These are phyloP conservation scores for Xanthia icteritia DNA, from an alignment of 2,888 invertebrate species.

Conservation along the genomic window DNA sequence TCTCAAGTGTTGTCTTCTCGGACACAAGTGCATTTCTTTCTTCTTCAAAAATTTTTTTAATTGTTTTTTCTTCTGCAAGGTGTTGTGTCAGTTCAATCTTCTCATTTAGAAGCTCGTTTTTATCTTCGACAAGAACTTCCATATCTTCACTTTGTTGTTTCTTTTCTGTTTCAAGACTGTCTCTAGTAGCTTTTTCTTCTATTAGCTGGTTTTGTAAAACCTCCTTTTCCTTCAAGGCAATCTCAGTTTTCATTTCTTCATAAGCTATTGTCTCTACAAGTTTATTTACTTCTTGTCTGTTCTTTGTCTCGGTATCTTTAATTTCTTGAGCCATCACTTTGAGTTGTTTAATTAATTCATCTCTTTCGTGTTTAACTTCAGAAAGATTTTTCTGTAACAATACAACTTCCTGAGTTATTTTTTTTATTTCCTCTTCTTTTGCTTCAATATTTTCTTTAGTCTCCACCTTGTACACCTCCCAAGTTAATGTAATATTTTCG, in stretches of 20 bases:
- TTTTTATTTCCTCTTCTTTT: conserved; percentile 67
- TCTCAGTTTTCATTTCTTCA: conserved; percentile 40
- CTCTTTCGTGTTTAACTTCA: conserved; percentile 48
- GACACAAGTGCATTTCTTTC: conserved; percentile 58
- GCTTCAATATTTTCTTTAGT: conserved; percentile 65
- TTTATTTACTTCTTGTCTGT: conserved; percentile 44
- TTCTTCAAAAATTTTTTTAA: conserved; percentile 66
- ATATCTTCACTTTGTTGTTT: conserved; percentile 57
- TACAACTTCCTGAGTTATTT: conserved; percentile 59
- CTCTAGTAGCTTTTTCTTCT: conserved; percentile 57
- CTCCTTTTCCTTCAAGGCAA: conserved; percentile 56
- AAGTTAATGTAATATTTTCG: conserved; percentile 69
- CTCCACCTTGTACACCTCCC: conserved; percentile 72
- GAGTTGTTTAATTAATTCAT: conserved; percentile 41
- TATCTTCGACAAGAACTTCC: conserved; percentile 64
- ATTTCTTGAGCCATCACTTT: conserved; percentile 42
- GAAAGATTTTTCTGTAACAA: conserved; percentile 53
- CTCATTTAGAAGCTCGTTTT: conserved; percentile 63
- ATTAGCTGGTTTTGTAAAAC: conserved; percentile 50
- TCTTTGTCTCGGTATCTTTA: conserved; percentile 36
- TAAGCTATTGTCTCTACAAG: conserved; percentile 44
- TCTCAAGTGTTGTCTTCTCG: conserved; percentile 58
- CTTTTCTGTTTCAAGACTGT: conserved; percentile 65
- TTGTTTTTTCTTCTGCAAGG: conserved; percentile 65
- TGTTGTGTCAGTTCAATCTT: conserved; percentile 60